A percentile compares a stretch with the other conserved stretches of the same genome.
Conservation (phyloP, 1,140 invertebrate genomes). For the Drosophila guanche region DNA sequence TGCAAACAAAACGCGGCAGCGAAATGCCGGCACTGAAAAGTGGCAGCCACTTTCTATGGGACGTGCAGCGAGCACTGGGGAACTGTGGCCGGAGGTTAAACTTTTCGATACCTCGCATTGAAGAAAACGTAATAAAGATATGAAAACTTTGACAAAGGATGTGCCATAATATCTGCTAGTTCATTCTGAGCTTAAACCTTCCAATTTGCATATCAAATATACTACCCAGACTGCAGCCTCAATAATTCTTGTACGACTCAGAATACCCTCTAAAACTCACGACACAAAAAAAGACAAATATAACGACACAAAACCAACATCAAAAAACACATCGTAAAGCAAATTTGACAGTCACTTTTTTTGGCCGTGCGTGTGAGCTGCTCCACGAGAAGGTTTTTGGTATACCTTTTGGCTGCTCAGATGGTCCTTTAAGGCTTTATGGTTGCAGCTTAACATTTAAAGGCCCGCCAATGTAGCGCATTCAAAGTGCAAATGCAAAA, state of each 20-base stretch:
- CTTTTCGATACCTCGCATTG: slow-evolving; percentile 9
- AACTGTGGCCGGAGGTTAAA: background rate
- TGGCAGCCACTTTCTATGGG: slow-evolving; percentile 60
- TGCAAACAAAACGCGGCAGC: slow-evolving; percentile 67
- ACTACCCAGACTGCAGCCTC: background rate
- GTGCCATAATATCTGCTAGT: no score
- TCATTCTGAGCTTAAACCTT: no score
- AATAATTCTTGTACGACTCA: background rate
- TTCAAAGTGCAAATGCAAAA: slow-evolving; percentile 44
- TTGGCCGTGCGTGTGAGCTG: slow-evolving; percentile 26
- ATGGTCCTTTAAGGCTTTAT: slow-evolving; percentile 28
- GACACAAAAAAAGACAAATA: no score
- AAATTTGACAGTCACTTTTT: slow-evolving; percentile 58
- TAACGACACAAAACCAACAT: slow-evolving; percentile 3
- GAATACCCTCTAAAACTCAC: slow-evolving; percentile 2
- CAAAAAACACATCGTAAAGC: slow-evolving; percentile 36
- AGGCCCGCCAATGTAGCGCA: slow-evolving; percentile 8
- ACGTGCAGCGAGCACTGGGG: background rate
- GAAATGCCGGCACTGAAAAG: slow-evolving; percentile 56
- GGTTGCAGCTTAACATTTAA: slow-evolving; percentile 51
- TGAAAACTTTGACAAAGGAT: background rate
- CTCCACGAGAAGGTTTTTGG: slow-evolving; percentile 45
- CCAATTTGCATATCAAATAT: background rate
- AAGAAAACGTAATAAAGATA: background rate
- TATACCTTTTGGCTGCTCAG: slow-evolving; percentile 54